phyloP scores from a whole-genome alignment of 2,113 vertebrate species.

The Scophthalmus maximus region DNA sequence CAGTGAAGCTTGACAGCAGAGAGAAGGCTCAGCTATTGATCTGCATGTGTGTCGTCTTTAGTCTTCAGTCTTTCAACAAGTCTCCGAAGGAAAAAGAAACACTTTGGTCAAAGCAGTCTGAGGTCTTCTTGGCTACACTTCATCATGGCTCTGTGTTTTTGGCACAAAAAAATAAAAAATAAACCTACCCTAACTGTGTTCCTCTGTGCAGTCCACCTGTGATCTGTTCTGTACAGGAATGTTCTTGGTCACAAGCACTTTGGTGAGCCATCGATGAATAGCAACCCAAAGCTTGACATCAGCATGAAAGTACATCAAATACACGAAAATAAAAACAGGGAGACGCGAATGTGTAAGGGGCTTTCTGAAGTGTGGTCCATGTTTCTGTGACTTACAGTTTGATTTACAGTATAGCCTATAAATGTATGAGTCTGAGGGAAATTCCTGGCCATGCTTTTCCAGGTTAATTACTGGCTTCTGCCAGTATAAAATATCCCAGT shows the following conservation, averaged over 20 bases:
- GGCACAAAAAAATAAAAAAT: slow-evolving; percentile 22
- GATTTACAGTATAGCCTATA: neutral
- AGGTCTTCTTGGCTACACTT: neutral
- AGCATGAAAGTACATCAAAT: neutral
- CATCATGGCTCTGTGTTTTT: slow-evolving; percentile 2
- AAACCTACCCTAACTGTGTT: neutral
- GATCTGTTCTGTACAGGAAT: slow-evolving; percentile 13
- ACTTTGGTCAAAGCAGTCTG: neutral
- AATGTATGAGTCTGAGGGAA: no score
- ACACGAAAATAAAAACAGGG: neutral
- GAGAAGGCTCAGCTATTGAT: neutral
- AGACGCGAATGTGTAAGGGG: slow-evolving; percentile 16
- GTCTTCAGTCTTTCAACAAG: neutral
- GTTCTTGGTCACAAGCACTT: slow-evolving; percentile 40
- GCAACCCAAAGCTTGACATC: slow-evolving; percentile 18
- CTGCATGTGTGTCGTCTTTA: neutral
- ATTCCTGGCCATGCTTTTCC: no score
- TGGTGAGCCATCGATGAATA: slow-evolving; percentile 33
- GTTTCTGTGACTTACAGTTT: neutral
- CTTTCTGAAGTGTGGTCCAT: slow-evolving; percentile 1
- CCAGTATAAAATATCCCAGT: no score
- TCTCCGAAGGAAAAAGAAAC: slow-evolving; percentile 1
- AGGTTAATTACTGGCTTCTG: no score
- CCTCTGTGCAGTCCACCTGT: neutral
- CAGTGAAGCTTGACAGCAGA: neutral